Conservation (phyloP, 2,797 vertebrate genomes). For the Poecilia picta region DNA sequence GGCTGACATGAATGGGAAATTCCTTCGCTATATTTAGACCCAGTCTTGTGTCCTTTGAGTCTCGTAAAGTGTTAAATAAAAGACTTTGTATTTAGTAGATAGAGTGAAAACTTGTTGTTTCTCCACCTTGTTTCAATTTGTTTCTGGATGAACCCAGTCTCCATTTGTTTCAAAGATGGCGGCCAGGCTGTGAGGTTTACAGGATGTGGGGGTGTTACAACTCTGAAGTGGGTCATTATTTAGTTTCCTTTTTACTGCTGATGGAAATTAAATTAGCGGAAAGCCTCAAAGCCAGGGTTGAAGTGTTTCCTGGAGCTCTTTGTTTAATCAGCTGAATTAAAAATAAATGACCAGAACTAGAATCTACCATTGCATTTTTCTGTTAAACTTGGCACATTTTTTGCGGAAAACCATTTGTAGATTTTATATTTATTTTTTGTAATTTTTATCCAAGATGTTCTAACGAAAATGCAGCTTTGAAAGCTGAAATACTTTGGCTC, state of each 20-base stretch:
- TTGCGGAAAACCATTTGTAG: background rate
- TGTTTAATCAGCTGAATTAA: slow-evolving; percentile 12
- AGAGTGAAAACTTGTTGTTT: background rate
- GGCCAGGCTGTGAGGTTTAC: slow-evolving; percentile 17
- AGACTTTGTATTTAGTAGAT: no score
- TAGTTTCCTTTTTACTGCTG: slow-evolving; percentile 25
- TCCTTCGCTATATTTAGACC: slow-evolving; percentile 27
- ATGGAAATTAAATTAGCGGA: slow-evolving; percentile 47
- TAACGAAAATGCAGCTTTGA: background rate
- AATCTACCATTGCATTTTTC: background rate
- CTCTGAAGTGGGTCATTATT: slow-evolving; percentile 52
- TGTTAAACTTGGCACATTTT: background rate
- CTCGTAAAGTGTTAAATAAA: slow-evolving; percentile 13
- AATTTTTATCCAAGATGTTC: background rate
- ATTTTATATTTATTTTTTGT: background rate
- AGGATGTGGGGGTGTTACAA: slow-evolving; percentile 42
- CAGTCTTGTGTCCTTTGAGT: slow-evolving; percentile 8
- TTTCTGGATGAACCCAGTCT: slow-evolving; percentile 10
- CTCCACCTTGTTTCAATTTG: background rate
- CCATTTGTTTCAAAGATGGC: slow-evolving; percentile 45
- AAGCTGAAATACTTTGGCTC: background rate
- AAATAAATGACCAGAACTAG: slow-evolving; percentile 9
- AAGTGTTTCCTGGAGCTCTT: slow-evolving; percentile 9
- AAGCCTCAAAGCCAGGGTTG: slow-evolving; percentile 17
- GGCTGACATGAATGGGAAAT: slow-evolving; percentile 28